Conservation (phyloP, 2,113 vertebrate genomes). For the Scomber japonicus region DNA sequence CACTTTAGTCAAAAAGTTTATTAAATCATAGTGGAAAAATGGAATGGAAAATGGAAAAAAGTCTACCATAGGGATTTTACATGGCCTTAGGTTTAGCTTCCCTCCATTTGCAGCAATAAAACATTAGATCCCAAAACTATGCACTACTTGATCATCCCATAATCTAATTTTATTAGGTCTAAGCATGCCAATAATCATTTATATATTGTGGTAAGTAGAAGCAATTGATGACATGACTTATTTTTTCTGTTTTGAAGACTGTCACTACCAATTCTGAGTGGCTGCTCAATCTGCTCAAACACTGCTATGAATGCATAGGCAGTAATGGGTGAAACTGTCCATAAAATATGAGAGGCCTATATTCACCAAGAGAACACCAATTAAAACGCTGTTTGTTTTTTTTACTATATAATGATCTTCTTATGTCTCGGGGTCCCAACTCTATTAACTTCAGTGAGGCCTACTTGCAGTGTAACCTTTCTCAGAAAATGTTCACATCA, state of each 20-base stretch:
- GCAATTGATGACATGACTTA: neutral
- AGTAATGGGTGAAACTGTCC: conserved; percentile 41
- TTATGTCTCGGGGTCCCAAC: conserved; percentile 45
- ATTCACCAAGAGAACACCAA: conserved; percentile 53
- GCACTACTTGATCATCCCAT: neutral
- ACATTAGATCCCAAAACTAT: neutral
- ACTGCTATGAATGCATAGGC: conserved; percentile 27
- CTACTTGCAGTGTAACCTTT: conserved; percentile 51
- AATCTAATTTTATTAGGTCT: neutral
- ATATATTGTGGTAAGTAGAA: neutral
- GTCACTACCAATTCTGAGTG: neutral
- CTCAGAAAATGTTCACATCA: conserved; percentile 66
- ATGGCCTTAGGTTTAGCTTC: conserved; percentile 4
- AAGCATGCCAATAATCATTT: neutral
- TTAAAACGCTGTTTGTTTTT: conserved; percentile 50
- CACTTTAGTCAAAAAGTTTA: conserved; percentile 9
- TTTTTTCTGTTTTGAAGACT: neutral
- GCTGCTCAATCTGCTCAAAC: neutral
- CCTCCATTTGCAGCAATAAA: neutral
- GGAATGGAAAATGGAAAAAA: neutral
- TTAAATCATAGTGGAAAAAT: conserved; percentile 32
- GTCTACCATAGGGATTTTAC: neutral
- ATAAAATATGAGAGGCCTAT: conserved; percentile 43
- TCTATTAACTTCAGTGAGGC: conserved; percentile 61
- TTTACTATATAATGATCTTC: conserved; percentile 65